Evolutionary conservation across 2,113 vertebrate genomes (phyloP), one percentile per base, ranked within the genome.

Genomic region (Heptranchias perlo): DNA sequence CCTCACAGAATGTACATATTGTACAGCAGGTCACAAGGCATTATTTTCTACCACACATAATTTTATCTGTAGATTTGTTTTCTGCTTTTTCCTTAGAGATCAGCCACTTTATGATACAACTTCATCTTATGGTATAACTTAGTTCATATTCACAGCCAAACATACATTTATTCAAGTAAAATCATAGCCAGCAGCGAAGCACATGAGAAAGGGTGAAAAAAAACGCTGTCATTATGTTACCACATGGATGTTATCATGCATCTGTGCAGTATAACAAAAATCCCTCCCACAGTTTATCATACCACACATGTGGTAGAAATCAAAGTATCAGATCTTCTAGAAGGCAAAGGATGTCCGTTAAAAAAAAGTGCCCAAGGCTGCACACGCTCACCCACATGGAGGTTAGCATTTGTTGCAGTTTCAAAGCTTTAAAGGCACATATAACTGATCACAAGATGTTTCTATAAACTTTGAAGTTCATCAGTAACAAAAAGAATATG

Each of bases 281-380:
- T 95, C 94, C 94, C 94, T 95, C 94, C 94, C 94, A 95, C 94
- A 95, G 94, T 95, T 95, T 95, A 95, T 95, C 94, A 95, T 69
- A 95, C 94, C 94, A 95, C 94, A 95, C 94, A 95, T 95, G 94
- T 95, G 94, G 94, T 95, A 95, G 94, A 95, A 95, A 95, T 95
- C 94, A 95, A 95, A 95, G 94, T 95, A 95, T 95, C 94, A 95
- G 94, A 95, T 95, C 94, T 95, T 95, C 94, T 95, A 39, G 64
- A 95, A 69, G 94, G 94, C 94, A 95, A 69, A 95, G 94, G 94
- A 95, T 95, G 94, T 95, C 94, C 94, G 94, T 95, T 94, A 49
- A 95, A 69, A 95, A 94, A 95, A 69, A 95, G 44, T 95, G 94
- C 94, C 94, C 94, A 69, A 69, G 94, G 94, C 94, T 95, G 62